phyloP scores from a whole-genome alignment of 2,797 vertebrate species.

The Pseudocheirus occidentalis region DNA sequence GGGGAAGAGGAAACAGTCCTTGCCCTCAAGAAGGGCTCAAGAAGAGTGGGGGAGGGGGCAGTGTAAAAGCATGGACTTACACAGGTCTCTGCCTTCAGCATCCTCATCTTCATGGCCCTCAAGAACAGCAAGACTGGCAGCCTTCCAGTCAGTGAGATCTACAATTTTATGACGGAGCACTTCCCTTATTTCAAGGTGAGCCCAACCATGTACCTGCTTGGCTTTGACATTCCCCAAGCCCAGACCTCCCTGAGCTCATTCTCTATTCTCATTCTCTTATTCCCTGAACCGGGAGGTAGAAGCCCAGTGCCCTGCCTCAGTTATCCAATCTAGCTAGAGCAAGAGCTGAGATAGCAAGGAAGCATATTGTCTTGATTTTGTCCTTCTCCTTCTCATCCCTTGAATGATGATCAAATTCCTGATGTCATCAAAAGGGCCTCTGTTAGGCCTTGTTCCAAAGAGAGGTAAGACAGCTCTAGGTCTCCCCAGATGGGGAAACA shows the following conservation, averaged over 20 bases:
- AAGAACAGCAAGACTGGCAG: slow-evolving; percentile 98
- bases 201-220: neutral
- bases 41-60: neutral
- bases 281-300: neutral
- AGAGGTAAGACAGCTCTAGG: neutral
- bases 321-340: neutral
- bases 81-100: slow-evolving; percentile 86
- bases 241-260: neutral
- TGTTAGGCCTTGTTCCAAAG: neutral
- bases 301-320: neutral
- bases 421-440: neutral
- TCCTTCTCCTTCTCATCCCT: neutral
- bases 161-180: slow-evolving; percentile 99
- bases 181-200: slow-evolving; percentile 99
- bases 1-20: neutral
- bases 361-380: neutral
- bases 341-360: neutral
- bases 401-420: neutral
- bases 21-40: neutral
- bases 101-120: slow-evolving; percentile 99
- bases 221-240: neutral
- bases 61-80: slow-evolving; percentile 25
- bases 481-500: neutral
- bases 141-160: slow-evolving; percentile 98
- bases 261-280: neutral